Base-by-base conservation (phyloP, 2,888 invertebrate species). In the Aromia moschata region DNA sequence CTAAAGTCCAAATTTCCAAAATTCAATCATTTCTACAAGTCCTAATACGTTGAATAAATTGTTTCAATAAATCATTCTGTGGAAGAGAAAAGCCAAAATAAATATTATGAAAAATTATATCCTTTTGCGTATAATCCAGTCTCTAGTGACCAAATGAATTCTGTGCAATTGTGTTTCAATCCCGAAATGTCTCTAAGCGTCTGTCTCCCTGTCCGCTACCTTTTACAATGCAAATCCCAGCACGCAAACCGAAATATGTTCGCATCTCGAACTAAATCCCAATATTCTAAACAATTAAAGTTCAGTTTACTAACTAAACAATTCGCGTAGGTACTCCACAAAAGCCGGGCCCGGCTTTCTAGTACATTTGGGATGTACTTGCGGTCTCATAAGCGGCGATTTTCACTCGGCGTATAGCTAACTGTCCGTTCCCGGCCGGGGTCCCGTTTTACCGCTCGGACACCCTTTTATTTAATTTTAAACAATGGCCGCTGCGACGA, bases 211-310 rank as follows among this genome's bases (percentile, higher is more conserved):
- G n/a, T n/a, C 40, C 11, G 3, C 10, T 1, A 14, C 38, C 20
- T 40, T 49, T 30, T 25, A 40, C 36, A 49, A 49, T 49, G 11
- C 38, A 37, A 49, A 25, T 49, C 38, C 55, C 12, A 11, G 14
- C 38, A n/a, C n/a, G 38, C 20, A 17, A 16, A 5, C 31, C 31
- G n/a, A 46, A 55, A 55, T 45, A 25, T 46, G 46, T 55, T 55
- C 55, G 46, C 46, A 46, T 38, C 55, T 43, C 40, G 7, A 37
- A 38, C 38, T 49, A 45, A 46, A 45, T 45, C 38, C 46, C 46
- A 45, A 55, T 55, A 55, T 46, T 55, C 55, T 16, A 30, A 46
- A 45, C 45, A 55, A 55, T 55, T 55, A 55, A 55, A 55, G 46
- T 55, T 45, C 20, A 46, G 37, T 55, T 49, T 20, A 31, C 49